These are phyloP conservation scores for Hemichromis elongatus DNA, from an alignment of 2,113 vertebrate species.

Conservation along the genomic window DNA sequence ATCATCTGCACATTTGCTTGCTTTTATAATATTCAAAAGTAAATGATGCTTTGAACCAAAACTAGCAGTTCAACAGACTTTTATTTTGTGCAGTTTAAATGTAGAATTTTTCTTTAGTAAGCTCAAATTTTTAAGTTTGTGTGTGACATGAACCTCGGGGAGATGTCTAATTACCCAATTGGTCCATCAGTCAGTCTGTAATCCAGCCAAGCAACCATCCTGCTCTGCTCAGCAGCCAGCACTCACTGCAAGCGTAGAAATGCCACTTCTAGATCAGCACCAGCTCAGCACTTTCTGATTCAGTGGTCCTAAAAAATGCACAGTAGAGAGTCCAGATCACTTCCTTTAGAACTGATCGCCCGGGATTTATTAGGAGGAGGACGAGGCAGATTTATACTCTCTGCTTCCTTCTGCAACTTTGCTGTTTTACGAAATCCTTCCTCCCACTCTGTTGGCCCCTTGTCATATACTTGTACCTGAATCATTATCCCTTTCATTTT, in stretches of 20 bases:
- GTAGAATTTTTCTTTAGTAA: not conserved
- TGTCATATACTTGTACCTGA: not conserved
- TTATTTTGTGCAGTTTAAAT: not conserved
- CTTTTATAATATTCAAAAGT: not conserved
- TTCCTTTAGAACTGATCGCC: conserved; percentile 28
- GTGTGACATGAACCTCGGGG: not conserved
- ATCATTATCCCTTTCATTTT: not conserved
- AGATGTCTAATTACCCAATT: not conserved
- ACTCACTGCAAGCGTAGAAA: not conserved
- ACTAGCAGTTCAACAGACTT: not conserved
- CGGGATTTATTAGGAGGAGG: conserved; percentile 27
- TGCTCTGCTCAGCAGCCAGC: conserved; percentile 20
- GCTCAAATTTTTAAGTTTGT: not conserved
- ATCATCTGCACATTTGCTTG: not conserved
- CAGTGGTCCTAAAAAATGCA: conserved; percentile 17
- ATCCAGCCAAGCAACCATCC: not conserved
- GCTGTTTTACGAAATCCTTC: not conserved
- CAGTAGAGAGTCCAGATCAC: conserved; percentile 6
- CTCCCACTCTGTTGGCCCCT: not conserved
- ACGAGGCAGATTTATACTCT: not conserved
- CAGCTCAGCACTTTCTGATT: conserved; percentile 55
- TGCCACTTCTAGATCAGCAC: conserved; percentile 41
- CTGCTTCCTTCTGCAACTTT: not conserved
- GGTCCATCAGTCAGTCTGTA: not conserved
- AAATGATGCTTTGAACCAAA: not conserved